phyloP scores from a whole-genome alignment of 2,113 vertebrate species.

The Notothenia rossii region DNA sequence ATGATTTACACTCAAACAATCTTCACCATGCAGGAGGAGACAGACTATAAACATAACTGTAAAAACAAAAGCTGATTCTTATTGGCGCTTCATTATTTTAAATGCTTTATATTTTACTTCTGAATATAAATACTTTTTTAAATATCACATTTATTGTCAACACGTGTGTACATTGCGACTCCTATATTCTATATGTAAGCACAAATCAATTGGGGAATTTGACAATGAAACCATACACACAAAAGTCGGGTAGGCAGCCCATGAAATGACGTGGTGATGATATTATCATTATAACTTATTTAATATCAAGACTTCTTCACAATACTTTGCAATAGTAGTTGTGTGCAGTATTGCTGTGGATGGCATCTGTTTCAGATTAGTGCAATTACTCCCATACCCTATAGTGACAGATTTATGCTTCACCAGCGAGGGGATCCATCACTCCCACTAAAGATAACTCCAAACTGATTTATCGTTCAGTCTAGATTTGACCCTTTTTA shows the following conservation, averaged over 20 bases:
- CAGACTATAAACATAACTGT: too few species aligned
- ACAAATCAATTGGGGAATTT: not conserved
- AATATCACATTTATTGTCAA: too few species aligned
- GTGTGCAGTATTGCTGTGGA: not conserved
- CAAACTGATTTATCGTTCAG: not conserved
- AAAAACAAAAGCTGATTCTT: too few species aligned
- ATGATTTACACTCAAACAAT: too few species aligned
- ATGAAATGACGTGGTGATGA: not conserved
- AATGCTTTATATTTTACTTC: too few species aligned
- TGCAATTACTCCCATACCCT: constrained; percentile 12
- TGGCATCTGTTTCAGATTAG: constrained; percentile 28
- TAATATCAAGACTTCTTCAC: not conserved
- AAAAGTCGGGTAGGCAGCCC: not conserved
- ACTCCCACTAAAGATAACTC: not conserved
- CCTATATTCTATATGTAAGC: not conserved
- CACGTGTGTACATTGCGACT: too few species aligned
- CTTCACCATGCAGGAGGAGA: too few species aligned
- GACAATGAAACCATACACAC: not conserved
- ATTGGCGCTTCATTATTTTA: too few species aligned
- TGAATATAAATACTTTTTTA: too few species aligned
- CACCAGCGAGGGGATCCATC: not conserved
- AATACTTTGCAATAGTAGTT: not conserved
- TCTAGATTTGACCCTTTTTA: not conserved
- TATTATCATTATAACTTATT: too few species aligned
- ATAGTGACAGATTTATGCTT: constrained; percentile 7